A percentile compares a stretch with the other conserved stretches of the same genome.
Conservation (phyloP, 2,113 vertebrate species). For the Oreochromis tanganicae region DNA sequence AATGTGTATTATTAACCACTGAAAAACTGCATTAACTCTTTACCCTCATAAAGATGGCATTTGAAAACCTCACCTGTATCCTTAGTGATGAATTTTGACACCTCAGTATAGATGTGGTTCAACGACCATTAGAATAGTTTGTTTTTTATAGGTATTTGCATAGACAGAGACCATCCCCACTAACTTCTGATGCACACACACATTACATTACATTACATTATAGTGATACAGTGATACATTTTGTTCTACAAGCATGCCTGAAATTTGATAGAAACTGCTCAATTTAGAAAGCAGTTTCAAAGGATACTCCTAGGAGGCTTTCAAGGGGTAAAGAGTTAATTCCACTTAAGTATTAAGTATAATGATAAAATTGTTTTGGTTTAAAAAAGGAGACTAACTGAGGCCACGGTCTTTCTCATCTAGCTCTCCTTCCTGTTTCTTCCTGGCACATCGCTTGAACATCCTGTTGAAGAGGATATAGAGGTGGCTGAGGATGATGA, state of each 20-base stretch:
- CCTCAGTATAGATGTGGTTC: not conserved
- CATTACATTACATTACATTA: not conserved
- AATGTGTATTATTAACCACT: not conserved
- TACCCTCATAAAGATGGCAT: not conserved
- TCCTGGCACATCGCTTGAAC: slow-evolving; percentile 79
- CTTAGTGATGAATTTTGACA: not conserved
- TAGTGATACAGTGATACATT: not conserved
- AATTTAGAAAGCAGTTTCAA: not conserved
- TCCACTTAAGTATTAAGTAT: not conserved
- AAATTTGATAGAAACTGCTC: not conserved
- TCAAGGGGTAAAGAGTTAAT: not conserved
- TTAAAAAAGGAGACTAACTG: slow-evolving; percentile 73
- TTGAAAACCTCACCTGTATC: not conserved
- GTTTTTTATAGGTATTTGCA: not conserved
- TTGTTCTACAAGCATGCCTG: rapidly evolving
- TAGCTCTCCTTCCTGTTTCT: slow-evolving; percentile 80
- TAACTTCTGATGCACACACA: not conserved
- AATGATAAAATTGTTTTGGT: not conserved
- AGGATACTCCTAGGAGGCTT: not conserved
- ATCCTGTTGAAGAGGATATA: slow-evolving; percentile 83
- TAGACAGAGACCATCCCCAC: not conserved
- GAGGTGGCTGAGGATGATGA: slow-evolving; percentile 94
- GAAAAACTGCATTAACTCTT: not conserved
- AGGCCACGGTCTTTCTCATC: slow-evolving; percentile 92
- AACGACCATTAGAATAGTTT: not conserved